Conservation (phyloP, 2,797 vertebrate genomes). For the Thalassophryne amazonica region DNA sequence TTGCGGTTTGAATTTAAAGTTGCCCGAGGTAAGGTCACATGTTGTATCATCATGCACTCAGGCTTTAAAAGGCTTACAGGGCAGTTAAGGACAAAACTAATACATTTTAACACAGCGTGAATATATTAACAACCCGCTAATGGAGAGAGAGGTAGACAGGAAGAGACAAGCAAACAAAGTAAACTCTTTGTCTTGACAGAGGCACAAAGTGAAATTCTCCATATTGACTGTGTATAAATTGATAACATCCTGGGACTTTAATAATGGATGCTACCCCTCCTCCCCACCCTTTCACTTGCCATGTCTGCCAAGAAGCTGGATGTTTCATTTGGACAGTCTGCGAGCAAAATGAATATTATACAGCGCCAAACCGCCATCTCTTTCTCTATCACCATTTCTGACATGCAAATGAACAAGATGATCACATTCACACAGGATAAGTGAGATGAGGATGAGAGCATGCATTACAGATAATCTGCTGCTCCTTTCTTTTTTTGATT, state of each 20-base stretch:
- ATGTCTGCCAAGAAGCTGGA: conserved; percentile 59
- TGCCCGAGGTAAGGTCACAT: conserved; percentile 56
- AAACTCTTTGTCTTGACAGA: conserved; percentile 49
- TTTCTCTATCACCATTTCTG: conserved; percentile 60
- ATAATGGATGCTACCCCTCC: conserved; percentile 63
- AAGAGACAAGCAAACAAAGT: neutral
- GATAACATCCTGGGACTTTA: conserved; percentile 66
- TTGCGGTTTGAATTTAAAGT: conserved; percentile 58
- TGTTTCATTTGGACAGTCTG: conserved; percentile 67
- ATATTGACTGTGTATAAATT: conserved; percentile 69
- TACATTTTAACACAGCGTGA: conserved; percentile 22
- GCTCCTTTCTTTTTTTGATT: conserved; percentile 6
- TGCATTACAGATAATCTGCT: conserved; percentile 10
- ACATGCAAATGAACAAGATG: conserved; percentile 68
- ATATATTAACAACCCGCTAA: neutral
- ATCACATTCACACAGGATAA: conserved; percentile 40
- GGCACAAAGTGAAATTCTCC: conserved; percentile 56
- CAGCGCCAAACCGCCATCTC: conserved; percentile 59
- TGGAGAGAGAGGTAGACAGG: neutral
- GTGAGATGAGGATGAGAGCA: conserved; percentile 42
- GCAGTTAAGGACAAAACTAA: conserved; percentile 33
- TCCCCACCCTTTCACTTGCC: conserved; percentile 28
- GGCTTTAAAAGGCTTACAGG: conserved; percentile 26
- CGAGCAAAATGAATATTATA: conserved; percentile 75
- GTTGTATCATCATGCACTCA: conserved; percentile 47